phyloP scores from a whole-genome alignment of 2,797 vertebrate genomes.

The Channallabes apus region DNA sequence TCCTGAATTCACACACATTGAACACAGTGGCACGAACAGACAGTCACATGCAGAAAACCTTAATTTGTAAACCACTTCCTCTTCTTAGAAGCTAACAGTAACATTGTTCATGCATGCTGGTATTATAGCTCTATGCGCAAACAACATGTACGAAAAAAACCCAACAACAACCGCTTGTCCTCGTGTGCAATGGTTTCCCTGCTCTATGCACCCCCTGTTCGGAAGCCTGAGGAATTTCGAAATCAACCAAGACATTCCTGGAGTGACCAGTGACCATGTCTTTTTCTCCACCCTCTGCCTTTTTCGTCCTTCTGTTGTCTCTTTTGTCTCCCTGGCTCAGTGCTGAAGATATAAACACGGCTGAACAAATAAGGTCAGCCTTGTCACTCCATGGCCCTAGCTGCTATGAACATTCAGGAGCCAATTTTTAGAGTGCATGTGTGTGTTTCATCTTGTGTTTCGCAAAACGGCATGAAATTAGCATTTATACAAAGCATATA shows the following conservation, averaged over 20 bases:
- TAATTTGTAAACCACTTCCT: slow-evolving; percentile 28
- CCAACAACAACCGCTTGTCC: not conserved
- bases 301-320: slow-evolving; percentile 35
- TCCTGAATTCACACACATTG: slow-evolving; percentile 57
- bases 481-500: no score
- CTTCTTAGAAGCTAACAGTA: not conserved
- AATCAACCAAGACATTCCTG: slow-evolving; percentile 69
- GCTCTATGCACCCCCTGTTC: slow-evolving; percentile 37
- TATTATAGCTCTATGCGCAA: not conserved
- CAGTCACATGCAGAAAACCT: not conserved
- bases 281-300: slow-evolving; percentile 27
- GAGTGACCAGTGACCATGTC: slow-evolving; percentile 41
- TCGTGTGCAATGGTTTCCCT: not conserved
- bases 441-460: slow-evolving; percentile 23
- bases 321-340: slow-evolving; percentile 8
- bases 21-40: slow-evolving; percentile 32
- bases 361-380: slow-evolving; percentile 43
- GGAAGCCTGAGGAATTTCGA: slow-evolving; percentile 71
- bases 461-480: not conserved
- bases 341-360: slow-evolving; percentile 5
- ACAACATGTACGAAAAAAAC: not conserved
- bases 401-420: slow-evolving; percentile 26
- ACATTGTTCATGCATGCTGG: not conserved
- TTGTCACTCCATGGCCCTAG: slow-evolving; percentile 33
- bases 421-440: slow-evolving; percentile 39